Base-by-base conservation (phyloP, 2,797 vertebrate genomes). In the Philypnodon macrostomus region DNA sequence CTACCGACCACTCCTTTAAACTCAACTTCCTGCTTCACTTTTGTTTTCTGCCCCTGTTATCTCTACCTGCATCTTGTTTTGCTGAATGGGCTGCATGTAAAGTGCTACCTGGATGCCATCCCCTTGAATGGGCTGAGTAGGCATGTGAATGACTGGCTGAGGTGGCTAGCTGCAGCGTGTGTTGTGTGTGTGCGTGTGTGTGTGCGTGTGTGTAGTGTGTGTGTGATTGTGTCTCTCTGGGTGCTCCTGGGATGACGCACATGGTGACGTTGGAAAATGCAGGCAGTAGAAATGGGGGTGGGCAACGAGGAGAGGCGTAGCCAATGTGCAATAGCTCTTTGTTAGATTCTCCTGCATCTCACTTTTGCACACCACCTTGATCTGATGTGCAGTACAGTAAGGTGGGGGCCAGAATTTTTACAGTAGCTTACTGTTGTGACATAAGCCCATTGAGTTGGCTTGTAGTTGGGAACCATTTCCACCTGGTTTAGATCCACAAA, bases 191-290 rank as follows among this genome's bases (percentile, higher is more conserved):
- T 53, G 36, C 37, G 45, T 33, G 63, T 49, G 57, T 37, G 53
- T 42, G 52, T 19, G 51, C 2, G 17, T 17, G 51, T 7, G n/a
- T n/a, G n/a, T n/a, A n/a, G n/a, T n/a, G n/a, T n/a, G n/a, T n/a
- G n/a, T 31, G 52, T 50, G 0, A 38, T 51, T 55, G 33, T 62
- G 49, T 50, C 63, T 85, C 84, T 88, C 84, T 82, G 73, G 87
- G 85, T 85, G 85, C 83, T 87, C 84, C 83, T 64, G 67, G 40
- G 69, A 86, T 89, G 87, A 87, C 87, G 85, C 87, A 89, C 82
- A 57, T 75, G 13, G 80, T 87, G 84, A 86, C 82, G 85, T 74
- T 63, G 77, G 81, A 76, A n/a, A 83, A 77, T 70, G 81, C 64
- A 79, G 62, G 67, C 62, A 76, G 74, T 61, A 69, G 75, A 70